Conservation (phyloP, 2,113 vertebrate genomes). For the Apteryx owenii region DNA sequence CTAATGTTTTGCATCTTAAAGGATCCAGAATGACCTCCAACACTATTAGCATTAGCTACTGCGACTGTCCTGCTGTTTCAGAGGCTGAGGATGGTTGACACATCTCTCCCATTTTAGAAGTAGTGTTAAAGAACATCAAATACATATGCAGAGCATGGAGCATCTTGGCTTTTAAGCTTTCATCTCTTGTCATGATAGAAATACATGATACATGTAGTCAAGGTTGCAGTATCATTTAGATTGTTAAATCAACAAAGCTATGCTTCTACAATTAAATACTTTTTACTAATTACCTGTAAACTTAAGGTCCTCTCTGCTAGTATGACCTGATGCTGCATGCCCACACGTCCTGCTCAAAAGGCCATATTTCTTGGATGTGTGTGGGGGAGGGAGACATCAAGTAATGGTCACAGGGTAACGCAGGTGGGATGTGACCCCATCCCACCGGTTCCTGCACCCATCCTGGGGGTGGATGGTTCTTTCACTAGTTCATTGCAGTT, state of each 20-base stretch:
- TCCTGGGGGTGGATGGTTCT: neutral
- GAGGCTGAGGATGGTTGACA: neutral
- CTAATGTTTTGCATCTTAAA: neutral
- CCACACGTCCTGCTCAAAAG: neutral
- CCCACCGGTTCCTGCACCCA: neutral
- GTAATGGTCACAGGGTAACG: neutral
- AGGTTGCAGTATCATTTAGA: neutral
- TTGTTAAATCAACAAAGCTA: neutral
- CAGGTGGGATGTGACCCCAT: neutral
- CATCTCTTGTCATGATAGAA: fast-evolving
- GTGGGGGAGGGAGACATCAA: neutral
- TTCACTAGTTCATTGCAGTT: neutral
- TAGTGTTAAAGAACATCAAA: neutral
- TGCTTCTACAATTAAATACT: neutral
- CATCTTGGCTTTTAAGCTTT: neutral
- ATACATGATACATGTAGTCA: no score
- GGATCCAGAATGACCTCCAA: neutral
- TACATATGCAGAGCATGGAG: fast-evolving
- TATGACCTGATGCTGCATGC: neutral
- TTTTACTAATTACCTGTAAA: neutral
- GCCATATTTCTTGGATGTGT: neutral
- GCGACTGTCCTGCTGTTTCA: neutral
- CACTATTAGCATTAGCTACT: neutral
- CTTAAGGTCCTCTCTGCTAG: neutral
- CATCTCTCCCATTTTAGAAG: neutral